Conservation (phyloP, 2,797 vertebrate genomes). For the Phaenicophaeus curvirostris region DNA sequence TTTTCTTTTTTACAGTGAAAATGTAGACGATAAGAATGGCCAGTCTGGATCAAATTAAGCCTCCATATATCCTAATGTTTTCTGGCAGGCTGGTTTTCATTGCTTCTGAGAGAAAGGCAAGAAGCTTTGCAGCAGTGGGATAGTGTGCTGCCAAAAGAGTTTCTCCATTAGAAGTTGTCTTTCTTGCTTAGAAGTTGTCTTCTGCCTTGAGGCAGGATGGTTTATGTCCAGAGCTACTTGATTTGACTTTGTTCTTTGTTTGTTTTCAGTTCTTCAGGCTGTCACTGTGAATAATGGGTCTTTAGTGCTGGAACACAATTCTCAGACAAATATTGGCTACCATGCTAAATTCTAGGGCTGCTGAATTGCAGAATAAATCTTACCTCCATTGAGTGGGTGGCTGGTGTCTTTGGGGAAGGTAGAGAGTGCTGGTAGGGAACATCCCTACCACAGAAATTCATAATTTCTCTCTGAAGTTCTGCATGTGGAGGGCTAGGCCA, state of each 20-base stretch:
- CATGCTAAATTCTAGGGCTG: neutral
- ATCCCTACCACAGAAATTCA: neutral
- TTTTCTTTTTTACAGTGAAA: neutral
- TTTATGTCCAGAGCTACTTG: slow-evolving; percentile 52
- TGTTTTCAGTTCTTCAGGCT: slow-evolving; percentile 52
- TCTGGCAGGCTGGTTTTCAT: neutral
- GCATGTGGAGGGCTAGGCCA: neutral
- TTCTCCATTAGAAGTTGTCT: slow-evolving; percentile 36
- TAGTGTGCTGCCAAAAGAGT: slow-evolving; percentile 12
- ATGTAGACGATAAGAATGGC: slow-evolving; percentile 29
- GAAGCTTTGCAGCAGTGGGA: slow-evolving; percentile 22
- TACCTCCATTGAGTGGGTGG: neutral
- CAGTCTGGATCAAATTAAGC: slow-evolving; percentile 31
- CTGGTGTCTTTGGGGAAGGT: neutral
- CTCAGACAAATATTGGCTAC: slow-evolving; percentile 25
- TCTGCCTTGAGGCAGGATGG: slow-evolving; percentile 35
- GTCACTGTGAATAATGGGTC: slow-evolving; percentile 47
- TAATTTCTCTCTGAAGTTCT: neutral
- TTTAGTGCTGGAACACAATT: slow-evolving; percentile 17
- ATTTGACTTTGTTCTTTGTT: slow-evolving; percentile 60
- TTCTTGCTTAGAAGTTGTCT: slow-evolving; percentile 44
- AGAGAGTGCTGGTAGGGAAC: neutral
- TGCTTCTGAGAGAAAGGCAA: slow-evolving; percentile 5
- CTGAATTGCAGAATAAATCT: slow-evolving; percentile 17
- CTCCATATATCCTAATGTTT: neutral